Conservation (phyloP, 2,888 invertebrate species). For the Tetheella fluctuosa region DNA sequence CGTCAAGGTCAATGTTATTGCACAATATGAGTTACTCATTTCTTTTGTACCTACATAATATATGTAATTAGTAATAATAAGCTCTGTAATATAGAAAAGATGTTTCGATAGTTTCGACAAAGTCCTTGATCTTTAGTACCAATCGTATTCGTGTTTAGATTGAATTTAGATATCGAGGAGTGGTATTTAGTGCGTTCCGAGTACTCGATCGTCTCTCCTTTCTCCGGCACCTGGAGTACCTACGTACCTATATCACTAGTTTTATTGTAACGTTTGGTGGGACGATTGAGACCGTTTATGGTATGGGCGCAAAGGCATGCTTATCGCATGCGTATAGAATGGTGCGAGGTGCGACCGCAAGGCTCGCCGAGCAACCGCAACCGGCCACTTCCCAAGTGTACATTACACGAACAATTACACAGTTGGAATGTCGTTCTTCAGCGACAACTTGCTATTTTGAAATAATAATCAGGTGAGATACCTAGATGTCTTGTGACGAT, state of each 20-base stretch:
- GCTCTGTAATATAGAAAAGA: background rate
- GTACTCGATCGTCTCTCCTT: background rate
- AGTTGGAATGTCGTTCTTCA: slow-evolving; percentile 40
- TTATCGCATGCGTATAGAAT: background rate
- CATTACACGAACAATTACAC: slow-evolving; percentile 60
- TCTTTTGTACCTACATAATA: background rate
- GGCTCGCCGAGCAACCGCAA: slow-evolving; percentile 35
- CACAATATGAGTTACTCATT: slow-evolving; percentile 3
- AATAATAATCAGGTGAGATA: background rate
- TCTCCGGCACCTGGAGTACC: background rate
- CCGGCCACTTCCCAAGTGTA: slow-evolving; percentile 31
- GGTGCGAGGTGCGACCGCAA: slow-evolving; percentile 34
- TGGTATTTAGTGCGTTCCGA: background rate
- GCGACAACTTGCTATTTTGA: background rate
- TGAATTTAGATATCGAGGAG: background rate
- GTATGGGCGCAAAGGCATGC: background rate
- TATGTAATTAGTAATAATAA: slow-evolving; percentile 2
- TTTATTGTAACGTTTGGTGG: background rate
- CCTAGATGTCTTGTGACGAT: no score
- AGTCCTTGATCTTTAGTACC: slow-evolving; percentile 9
- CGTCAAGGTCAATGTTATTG: slow-evolving; percentile 8
- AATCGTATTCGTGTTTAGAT: background rate
- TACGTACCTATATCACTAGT: background rate
- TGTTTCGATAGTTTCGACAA: slow-evolving; percentile 2
- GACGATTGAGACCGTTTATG: slow-evolving; percentile 1